phyloP scores from a whole-genome alignment of 2,797 vertebrate genomes.

The Silurus aristotelis region DNA sequence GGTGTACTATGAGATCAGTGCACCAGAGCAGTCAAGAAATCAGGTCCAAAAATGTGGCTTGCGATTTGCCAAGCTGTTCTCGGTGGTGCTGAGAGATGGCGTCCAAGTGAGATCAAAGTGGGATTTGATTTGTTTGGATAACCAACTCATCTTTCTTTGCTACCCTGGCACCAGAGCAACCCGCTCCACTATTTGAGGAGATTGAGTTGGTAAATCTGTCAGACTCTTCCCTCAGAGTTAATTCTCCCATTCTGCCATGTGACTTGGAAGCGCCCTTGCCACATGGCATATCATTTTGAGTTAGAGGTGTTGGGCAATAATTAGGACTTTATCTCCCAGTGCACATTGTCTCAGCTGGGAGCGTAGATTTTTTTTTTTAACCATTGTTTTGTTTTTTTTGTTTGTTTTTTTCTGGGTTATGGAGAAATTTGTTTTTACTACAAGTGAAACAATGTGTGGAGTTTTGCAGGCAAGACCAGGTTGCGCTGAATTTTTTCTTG shows the following conservation, averaged over 20 bases:
- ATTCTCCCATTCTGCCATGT: background rate
- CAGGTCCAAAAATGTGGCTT: background rate
- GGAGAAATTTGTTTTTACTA: background rate
- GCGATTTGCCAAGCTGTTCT: background rate
- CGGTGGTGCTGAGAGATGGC: background rate
- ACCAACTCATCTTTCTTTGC: background rate
- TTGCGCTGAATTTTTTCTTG: background rate
- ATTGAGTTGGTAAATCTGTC: background rate
- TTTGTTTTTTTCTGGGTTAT: background rate
- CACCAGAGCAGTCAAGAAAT: background rate
- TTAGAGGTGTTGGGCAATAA: background rate
- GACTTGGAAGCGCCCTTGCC: background rate
- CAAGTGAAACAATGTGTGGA: background rate
- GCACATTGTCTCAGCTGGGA: background rate
- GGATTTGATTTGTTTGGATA: conserved; percentile 15
- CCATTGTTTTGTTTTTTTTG: no score
- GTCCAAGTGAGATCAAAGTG: background rate
- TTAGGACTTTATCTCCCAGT: background rate
- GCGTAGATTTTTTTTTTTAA: background rate
- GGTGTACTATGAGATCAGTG: background rate
- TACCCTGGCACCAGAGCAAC: no score
- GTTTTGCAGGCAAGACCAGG: background rate
- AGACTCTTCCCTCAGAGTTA: background rate
- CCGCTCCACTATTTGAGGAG: background rate
- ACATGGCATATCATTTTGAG: background rate